Evolutionary conservation across 2,797 vertebrate species (phyloP), one percentile per base, ranked within the genome.

Genomic region (Sebastes kiyomatsui): DNA sequence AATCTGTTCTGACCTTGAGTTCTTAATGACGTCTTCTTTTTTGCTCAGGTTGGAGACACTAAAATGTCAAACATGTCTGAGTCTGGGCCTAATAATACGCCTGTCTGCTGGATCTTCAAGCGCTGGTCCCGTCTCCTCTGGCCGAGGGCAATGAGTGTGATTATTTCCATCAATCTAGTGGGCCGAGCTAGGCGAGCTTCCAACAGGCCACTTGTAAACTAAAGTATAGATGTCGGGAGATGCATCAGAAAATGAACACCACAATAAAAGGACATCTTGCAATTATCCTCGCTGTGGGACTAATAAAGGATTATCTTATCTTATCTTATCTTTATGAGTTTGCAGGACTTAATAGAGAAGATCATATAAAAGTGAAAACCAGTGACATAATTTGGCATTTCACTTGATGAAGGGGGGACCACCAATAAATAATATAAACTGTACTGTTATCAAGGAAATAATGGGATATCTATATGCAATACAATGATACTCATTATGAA

Each of bases 61-160:
- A 38, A 86, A 88, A 92, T 83, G 87, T 88, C 77, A 88, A 67
- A 75, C 49, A 42, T 77, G 79, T 83, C 75, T 18, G 60, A 42
- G 62, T 65, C 58, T 62, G 67, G 33, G 28, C 32, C 32, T 77
- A 65, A 81, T 85, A 80, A 90, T 80, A 65, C 75, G 67, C 25
- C 78, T 82, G 32, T 81, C 81, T 77, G 70, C 74, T 71, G 27
- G 59, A 82, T 82, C 86, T 28, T 83, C 52, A 58, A 83, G 66
- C 30, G 67, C 77, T 4, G 16, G 32, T 54, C 12, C 56, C 25
- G 38, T 82, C 72, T 81, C 69, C 72, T 64, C 59, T 55, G 38
- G 54, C 80, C 75, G 77, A 59, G 52, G 35, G 54, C 75, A 56
- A 33, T n/a, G 70, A 68, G 5, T 38, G 46, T 16, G 32, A 75